Base-by-base conservation (phyloP, 2,797 vertebrate species). In the Ptychadena robeensis region DNA sequence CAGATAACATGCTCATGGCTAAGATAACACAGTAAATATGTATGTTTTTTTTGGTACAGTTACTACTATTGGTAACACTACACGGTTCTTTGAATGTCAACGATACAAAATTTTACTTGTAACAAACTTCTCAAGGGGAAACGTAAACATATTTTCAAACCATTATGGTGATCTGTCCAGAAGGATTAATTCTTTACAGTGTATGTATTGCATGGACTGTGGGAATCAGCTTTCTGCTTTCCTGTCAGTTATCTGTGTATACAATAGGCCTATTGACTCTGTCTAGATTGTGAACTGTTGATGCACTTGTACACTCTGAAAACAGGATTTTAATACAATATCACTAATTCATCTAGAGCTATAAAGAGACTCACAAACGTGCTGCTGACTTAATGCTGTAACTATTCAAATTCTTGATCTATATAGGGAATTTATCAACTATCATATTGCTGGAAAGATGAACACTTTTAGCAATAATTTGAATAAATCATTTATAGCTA, bases 211-310 rank as follows among this genome's bases (percentile, higher is more conserved):
- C 25, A 30, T 63, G 59, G 28, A 37, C 59, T 75, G 73, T 77
- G 63, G 28, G 74, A 77, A 77, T 14, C 4, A 15, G 63, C 38
- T 66, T 67, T 53, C 28, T 64, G 31, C 65, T 77, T 64, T 34
- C 18, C 61, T 48, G 63, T n/a, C 28, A 66, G 30, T 77, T 40
- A 67, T 77, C 38, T 67, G 34, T 31, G n/a, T 18, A 53, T n/a
- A 77, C 30, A 77, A 48, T 77, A 32, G 38, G 59, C 35, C 35
- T 75, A 75, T 75, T 75, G 57, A 75, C 59, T 40, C 48, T 18
- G 25, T 34, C 57, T 63, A 40, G 59, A 63, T 63, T 75, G 40
- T 66, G 22, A 66, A 67, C 63, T 65, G 27, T 38, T 31, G 73
- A 40, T 65, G 63, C 59, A 64, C 38, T 40, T 74, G 35, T 61